These are phyloP conservation scores for Tor tambroides DNA, from an alignment of 2,113 vertebrate species.

Conservation along the genomic window DNA sequence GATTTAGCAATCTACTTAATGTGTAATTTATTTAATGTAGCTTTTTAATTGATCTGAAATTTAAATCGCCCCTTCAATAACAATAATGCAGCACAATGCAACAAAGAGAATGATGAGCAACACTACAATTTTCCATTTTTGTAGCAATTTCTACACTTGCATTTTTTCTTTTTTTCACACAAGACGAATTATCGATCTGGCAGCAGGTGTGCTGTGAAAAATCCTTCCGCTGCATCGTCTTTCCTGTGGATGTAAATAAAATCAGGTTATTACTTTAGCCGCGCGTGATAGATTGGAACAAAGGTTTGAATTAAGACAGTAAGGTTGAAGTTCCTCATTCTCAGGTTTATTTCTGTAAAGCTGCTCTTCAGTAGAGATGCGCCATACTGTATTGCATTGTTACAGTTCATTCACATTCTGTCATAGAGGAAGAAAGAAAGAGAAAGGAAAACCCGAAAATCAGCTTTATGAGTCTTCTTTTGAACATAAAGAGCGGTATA, in stretches of 20 bases:
- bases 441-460: neutral
- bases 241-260: conserved; percentile 33
- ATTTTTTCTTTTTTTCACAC: neutral
- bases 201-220: conserved; percentile 42
- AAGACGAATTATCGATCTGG: conserved; percentile 36
- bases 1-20: conserved; percentile 6
- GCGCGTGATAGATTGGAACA: too few species aligned
- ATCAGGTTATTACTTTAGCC: conserved; percentile 42
- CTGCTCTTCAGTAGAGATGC: too few species aligned
- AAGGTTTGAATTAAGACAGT: neutral
- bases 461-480: neutral
- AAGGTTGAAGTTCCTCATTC: neutral
- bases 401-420: neutral
- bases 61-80: neutral
- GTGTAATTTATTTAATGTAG: neutral
- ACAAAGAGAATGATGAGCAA: neutral
- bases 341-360: too few species aligned
- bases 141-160: neutral
- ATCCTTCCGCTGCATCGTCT: neutral
- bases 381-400: neutral
- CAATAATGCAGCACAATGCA: neutral
- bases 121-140: too few species aligned
- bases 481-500: neutral
- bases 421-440: neutral
- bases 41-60: neutral